Evolutionary conservation across 1,140 invertebrate species (phyloP), one percentile per base, ranked within the genome.

Genomic region (Drosophila punjabiensis): DNA sequence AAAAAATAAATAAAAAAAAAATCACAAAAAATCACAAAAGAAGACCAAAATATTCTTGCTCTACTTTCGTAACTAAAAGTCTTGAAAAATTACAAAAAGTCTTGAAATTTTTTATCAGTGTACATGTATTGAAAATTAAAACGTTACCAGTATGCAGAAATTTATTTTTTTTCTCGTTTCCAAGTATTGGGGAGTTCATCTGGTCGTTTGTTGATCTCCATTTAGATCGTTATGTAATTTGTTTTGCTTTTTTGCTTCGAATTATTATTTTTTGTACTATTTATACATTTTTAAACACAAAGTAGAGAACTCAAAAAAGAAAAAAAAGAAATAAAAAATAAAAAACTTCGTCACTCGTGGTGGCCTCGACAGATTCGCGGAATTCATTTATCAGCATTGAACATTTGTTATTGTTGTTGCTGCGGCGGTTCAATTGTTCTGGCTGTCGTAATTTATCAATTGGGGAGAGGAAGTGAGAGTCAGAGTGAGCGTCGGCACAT

Each of bases 321-420:
- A 37, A 64, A 45, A 33, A 53, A 2, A 24, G 3, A 24, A 24
- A 24, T 24, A 28, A 65, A 50, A 43, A 30, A 63, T 43, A 64
- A 45, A 33, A 53, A 76, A 76, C 76, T 39, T 39, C 3, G 20
- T 8, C 55, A 16, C 1, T 69, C 35, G 75, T 69, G 30, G 35
- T 74, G 47, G 70, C 85, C 86, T 85, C 79, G 81, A 79, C 70
- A 79, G 65, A 64, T 89, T 89, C 86, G 85, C 64, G 55, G 85
- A 89, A 89, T 76, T 90, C 71, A 89, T 89, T 89, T 89, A 89
- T 89, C 85, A 90, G 70, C 62, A 67, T 60, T 64, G 59, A 77
- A 81, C 81, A 85, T 76, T 90, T 82, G 70, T 79, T 85, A 76
- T 76, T 85, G 35, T 58, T 39, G 33, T 33, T 55, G 53, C 30